Percentiles rank a stretch among this genome's conserved stretches.
Conservation (phyloP, 2,113 vertebrate genomes). For the Girardinichthys multiradiatus region DNA sequence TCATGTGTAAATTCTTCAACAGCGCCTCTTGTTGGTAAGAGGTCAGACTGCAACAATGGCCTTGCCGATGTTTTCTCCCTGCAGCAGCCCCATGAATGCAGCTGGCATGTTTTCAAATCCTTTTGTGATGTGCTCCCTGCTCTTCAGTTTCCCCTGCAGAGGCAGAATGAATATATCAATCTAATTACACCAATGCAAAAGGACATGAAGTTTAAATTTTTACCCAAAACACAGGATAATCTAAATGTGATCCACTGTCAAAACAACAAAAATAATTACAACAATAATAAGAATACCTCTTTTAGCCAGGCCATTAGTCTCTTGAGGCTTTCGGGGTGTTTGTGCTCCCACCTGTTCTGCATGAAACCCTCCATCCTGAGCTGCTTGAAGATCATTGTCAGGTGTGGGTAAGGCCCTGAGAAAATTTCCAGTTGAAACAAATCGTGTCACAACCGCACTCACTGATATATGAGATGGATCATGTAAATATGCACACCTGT, state of each 20-base stretch:
- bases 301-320: constrained; percentile 84
- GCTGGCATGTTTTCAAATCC: constrained; percentile 91
- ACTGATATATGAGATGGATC: too few species aligned
- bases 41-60: constrained; percentile 83
- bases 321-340: constrained; percentile 77
- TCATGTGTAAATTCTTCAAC: neutral
- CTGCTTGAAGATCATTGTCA: constrained; percentile 79
- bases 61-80: constrained; percentile 88
- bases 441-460: neutral
- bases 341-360: constrained; percentile 74
- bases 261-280: neutral
- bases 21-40: neutral
- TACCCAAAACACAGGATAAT: rapidly evolving
- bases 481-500: constrained; percentile 74
- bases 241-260: neutral
- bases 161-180: neutral
- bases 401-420: constrained; percentile 80
- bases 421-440: neutral
- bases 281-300: too few species aligned
- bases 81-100: constrained; percentile 88
- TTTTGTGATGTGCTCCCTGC: constrained; percentile 79
- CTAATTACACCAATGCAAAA: neutral
- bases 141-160: constrained; percentile 86
- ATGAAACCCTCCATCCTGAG: constrained; percentile 87
- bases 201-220: neutral